Base-by-base conservation (phyloP, 2,113 vertebrate species). In the Hemichromis elongatus region DNA sequence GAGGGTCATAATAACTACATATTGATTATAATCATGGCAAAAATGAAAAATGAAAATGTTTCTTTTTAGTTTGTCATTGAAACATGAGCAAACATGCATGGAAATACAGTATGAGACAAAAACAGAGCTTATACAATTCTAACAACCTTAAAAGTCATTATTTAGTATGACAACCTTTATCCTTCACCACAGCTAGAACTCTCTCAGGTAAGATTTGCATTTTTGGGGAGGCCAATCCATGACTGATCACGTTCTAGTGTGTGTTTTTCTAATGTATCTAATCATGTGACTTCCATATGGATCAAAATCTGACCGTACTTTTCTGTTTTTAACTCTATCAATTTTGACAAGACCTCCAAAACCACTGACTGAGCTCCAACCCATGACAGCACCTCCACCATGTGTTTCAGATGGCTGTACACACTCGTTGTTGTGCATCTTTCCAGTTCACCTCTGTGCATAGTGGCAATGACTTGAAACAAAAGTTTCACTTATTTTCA, bases 351-450 rank as follows among this genome's bases (percentile, higher is more conserved):
- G 30, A 61, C 5, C 18, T 0, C 30, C 18, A 35, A 4, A 61
- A 61, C 57, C 57, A 61, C 30, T 11, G 57, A 12, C 57, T 61
- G 57, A 61, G 30, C 30, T 61, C 57, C 57, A 35, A 61, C 35
- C 30, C 2, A 35, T 0, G 9, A 61, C 1, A 61, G 57, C 57
- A 61, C 57, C 0, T 61, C 57, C 57, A 61, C 18, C 30, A 61
- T n/a, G 30, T 12, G 57, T 61, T 61, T 61, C 3, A 61, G 3
- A 61, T 61, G 57, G 57, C 30, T 61, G 57, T 61, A 61, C 18
- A 35, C 55, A 30, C 7, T 30, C 55, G 3, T 57, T 57, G 26
- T 57, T 30, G 55, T 57, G 26, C 55, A 24, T 57, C 55, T 30
- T 26, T 57, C 13, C 13, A 28, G 13, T 28, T 18, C 57, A 35